These are phyloP conservation scores for Eumeta japonica DNA, from an alignment of 1,140 invertebrate species.

Conservation along the genomic window DNA sequence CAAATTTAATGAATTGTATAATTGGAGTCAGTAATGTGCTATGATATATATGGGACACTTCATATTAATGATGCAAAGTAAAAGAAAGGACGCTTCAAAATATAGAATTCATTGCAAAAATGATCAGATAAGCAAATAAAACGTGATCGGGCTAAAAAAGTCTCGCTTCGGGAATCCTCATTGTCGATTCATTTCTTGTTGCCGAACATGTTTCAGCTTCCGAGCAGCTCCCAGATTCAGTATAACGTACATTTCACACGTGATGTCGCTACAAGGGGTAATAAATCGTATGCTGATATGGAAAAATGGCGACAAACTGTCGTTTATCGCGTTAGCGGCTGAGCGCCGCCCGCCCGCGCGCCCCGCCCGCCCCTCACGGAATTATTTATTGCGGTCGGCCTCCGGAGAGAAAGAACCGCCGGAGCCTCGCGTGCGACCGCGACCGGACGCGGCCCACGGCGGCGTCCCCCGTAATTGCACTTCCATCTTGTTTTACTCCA, in stretches of 20 bases:
- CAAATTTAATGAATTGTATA: no score
- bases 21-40: no score
- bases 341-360: conserved; percentile 10
- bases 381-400: conserved; percentile 25
- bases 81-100: no score
- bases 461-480: conserved; percentile 35
- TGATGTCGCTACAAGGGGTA: conserved; percentile 30
- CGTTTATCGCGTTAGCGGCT: conserved; percentile 20
- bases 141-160: no score
- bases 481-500: conserved; percentile 33
- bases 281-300: conserved; percentile 36
- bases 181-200: no score
- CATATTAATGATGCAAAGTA: no score
- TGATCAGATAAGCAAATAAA: no score
- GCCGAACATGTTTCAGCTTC: no score
- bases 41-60: no score
- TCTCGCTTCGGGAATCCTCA: no score
- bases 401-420: conserved; percentile 39
- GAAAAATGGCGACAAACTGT: conserved; percentile 25
- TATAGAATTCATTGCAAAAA: no score
- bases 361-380: conserved; percentile 6
- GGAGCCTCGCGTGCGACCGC: conserved; percentile 30
- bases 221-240: conserved; percentile 7
- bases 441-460: conserved; percentile 17
- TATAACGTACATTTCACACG: conserved; percentile 30